phyloP scores from a whole-genome alignment of 2,113 vertebrate genomes.

The Nerophis lumbriciformis region DNA sequence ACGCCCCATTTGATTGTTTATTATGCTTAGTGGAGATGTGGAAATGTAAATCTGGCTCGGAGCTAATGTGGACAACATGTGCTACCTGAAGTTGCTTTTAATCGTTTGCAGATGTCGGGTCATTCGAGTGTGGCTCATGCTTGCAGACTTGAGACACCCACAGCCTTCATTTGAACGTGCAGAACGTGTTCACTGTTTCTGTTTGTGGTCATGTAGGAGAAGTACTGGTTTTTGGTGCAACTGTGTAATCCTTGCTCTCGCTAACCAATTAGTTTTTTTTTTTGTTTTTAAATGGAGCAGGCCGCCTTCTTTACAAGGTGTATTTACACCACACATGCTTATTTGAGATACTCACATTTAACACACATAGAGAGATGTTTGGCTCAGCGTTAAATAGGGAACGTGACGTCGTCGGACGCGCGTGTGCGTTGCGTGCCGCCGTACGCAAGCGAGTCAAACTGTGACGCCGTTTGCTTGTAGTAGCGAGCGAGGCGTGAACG shows the following conservation, averaged over 20 bases:
- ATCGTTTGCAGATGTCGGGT: conserved; percentile 85
- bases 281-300: conserved; percentile 55
- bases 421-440: conserved; percentile 9
- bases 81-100: conserved; percentile 87
- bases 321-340: conserved; percentile 73
- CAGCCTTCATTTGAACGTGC: conserved; percentile 12
- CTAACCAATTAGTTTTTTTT: conserved; percentile 45
- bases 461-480: conserved; percentile 33
- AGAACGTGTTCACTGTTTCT: neutral
- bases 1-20: conserved; percentile 78
- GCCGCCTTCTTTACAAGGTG: conserved; percentile 48
- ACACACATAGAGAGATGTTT: conserved; percentile 68
- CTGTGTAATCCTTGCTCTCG: conserved; percentile 39
- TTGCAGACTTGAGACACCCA: conserved; percentile 17
- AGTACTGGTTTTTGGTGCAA: conserved; percentile 12
- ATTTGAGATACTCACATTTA: conserved; percentile 71
- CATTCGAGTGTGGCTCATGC: conserved; percentile 29
- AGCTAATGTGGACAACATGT: conserved; percentile 85
- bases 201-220: neutral
- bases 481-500: conserved; percentile 33
- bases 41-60: conserved; percentile 78
- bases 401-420: conserved; percentile 21
- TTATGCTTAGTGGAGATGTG: conserved; percentile 86
- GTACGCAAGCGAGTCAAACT: conserved; percentile 23
- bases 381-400: conserved; percentile 42